These are phyloP conservation scores for Aphis gossypii DNA, from an alignment of 1,140 invertebrate species.

Conservation along the genomic window DNA sequence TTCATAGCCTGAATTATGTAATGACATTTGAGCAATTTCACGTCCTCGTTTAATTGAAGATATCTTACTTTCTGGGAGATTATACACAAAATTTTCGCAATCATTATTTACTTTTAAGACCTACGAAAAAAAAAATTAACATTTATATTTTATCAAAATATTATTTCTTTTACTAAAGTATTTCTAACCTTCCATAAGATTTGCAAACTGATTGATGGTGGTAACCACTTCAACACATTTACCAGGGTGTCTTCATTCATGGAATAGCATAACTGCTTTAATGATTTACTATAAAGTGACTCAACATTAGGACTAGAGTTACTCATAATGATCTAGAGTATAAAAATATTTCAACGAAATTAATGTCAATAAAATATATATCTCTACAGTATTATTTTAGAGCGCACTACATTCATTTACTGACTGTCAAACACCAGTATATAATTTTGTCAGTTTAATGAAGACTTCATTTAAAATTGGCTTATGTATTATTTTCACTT, in stretches of 20 bases:
- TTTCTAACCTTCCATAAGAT: constrained; percentile 33
- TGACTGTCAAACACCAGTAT: neutral
- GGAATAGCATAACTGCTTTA: neutral
- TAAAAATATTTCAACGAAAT: neutral
- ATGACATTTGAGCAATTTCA: constrained; percentile 6
- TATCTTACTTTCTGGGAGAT: neutral
- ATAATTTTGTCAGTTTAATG: neutral
- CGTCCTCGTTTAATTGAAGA: constrained; percentile 14
- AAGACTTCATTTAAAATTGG: neutral
- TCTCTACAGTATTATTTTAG: neutral
- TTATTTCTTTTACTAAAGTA: neutral
- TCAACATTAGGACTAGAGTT: neutral
- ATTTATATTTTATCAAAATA: neutral
- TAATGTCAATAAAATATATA: neutral
- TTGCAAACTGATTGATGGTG: constrained; percentile 6
- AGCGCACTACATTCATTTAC: neutral
- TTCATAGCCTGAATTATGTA: neutral
- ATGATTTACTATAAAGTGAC: constrained; percentile 20
- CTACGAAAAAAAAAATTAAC: neutral
- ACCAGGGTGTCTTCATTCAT: neutral
- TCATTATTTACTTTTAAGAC: neutral
- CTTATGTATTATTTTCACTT: neutral
- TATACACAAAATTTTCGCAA: neutral
- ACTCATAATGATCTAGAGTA: constrained; percentile 15
- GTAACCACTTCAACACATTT: neutral